These are phyloP conservation scores for Eonycteris spelaea DNA, from an alignment of 2,113 vertebrate species.

Conservation along the genomic window DNA sequence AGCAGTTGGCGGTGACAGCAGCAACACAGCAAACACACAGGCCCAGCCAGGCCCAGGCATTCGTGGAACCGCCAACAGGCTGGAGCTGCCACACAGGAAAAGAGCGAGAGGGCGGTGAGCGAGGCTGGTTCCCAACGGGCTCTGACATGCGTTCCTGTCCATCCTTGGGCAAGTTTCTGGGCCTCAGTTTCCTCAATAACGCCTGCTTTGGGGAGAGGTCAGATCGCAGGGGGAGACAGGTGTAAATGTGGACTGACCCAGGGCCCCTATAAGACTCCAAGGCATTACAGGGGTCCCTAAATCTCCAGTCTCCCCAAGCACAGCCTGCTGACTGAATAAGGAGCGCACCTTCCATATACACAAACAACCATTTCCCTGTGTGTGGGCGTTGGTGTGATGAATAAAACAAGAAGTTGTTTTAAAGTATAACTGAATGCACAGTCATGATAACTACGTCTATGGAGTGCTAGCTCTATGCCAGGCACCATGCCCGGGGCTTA, in stretches of 20 bases:
- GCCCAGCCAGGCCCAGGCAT: conserved; percentile 51
- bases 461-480: neutral
- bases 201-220: neutral
- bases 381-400: neutral
- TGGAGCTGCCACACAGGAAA: neutral
- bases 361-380: neutral
- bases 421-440: neutral
- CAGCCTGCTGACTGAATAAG: neutral
- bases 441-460: neutral
- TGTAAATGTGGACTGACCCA: neutral
- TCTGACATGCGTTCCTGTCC: rapidly evolving
- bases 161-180: neutral
- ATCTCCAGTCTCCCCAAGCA: neutral
- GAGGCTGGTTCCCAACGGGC: neutral
- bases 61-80: neutral
- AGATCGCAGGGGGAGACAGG: neutral
- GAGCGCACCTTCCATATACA: neutral
- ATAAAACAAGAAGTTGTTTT: neutral
- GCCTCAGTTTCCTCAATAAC: neutral
- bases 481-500: neutral
- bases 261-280: neutral
- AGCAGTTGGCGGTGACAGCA: conserved; percentile 68
- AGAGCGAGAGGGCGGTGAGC: neutral
- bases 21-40: conserved; percentile 55
- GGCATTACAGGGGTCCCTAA: neutral